phyloP scores from a whole-genome alignment of 2,888 invertebrate genomes.

The Lasioglossum figueresi region DNA sequence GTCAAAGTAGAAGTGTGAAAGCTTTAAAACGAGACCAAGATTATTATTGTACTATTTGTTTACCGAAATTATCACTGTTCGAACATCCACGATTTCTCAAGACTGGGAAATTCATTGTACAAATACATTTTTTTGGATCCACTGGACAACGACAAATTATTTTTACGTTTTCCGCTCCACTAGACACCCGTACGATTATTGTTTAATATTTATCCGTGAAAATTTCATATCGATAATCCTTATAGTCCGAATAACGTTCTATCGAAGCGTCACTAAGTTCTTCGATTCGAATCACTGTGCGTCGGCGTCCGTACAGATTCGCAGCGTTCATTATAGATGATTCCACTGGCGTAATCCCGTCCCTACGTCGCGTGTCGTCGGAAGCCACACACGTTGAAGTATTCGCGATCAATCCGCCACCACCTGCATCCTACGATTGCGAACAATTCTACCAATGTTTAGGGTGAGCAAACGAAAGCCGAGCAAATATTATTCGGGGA shows the following conservation, averaged over 20 bases:
- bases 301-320: background rate
- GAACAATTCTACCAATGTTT: conserved; percentile 23
- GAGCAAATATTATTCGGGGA: conserved; percentile 46
- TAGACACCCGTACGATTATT: too few species aligned
- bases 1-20: too few species aligned
- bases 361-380: background rate
- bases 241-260: background rate
- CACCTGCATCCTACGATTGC: conserved; percentile 27
- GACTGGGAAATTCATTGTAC: too few species aligned
- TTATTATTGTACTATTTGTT: too few species aligned
- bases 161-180: too few species aligned
- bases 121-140: too few species aligned
- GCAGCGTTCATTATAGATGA: background rate
- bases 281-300: background rate
- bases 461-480: background rate
- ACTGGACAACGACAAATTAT: too few species aligned
- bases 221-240: too few species aligned
- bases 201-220: too few species aligned
- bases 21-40: too few species aligned
- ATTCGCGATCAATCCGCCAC: conserved; percentile 17
- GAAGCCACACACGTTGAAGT: background rate
- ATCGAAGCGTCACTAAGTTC: background rate
- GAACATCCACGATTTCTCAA: too few species aligned
- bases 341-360: background rate
- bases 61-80: too few species aligned